Evolutionary conservation across 2,888 invertebrate genomes (phyloP).

Genomic region (Orgyia antiqua): DNA sequence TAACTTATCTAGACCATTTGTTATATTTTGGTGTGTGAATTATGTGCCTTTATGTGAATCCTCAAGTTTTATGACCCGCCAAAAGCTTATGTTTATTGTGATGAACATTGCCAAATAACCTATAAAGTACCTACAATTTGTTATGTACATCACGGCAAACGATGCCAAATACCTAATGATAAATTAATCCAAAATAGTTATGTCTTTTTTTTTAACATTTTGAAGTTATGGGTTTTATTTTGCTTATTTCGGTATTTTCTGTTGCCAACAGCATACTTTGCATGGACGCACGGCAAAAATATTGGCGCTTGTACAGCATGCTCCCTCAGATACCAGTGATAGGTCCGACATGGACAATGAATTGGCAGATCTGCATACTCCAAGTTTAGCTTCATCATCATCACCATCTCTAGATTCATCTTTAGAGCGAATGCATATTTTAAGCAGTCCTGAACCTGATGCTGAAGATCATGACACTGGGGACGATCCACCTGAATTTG

Average conservation of each 20-base stretch:
- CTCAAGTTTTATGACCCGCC: not conserved
- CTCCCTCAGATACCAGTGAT: constrained; percentile 15
- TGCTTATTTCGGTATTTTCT: constrained; percentile 1
- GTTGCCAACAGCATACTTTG: constrained; percentile 11
- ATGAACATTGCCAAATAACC: not conserved
- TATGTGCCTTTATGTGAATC: not conserved
- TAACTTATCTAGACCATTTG: not conserved
- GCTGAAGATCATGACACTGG: not conserved
- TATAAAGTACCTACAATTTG: not conserved
- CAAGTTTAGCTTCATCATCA: not conserved
- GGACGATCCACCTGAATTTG: no score
- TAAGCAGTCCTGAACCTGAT: constrained; percentile 1
- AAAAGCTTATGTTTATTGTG: not conserved
- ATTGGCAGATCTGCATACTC: constrained; percentile 8
- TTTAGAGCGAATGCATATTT: constrained; percentile 15
- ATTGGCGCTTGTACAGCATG: constrained; percentile 16
- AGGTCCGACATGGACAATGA: constrained; percentile 10
- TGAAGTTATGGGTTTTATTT: not conserved
- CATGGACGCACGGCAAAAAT: constrained; percentile 13
- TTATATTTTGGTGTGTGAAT: not conserved
- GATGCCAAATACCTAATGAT: not conserved
- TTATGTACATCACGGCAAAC: not conserved
- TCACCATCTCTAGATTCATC: constrained; percentile 13
- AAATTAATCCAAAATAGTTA: no score
- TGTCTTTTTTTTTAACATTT: no score